Evolutionary conservation across 2,888 invertebrate species (phyloP).

Genomic region (Hofmannophila pseudospretella): DNA sequence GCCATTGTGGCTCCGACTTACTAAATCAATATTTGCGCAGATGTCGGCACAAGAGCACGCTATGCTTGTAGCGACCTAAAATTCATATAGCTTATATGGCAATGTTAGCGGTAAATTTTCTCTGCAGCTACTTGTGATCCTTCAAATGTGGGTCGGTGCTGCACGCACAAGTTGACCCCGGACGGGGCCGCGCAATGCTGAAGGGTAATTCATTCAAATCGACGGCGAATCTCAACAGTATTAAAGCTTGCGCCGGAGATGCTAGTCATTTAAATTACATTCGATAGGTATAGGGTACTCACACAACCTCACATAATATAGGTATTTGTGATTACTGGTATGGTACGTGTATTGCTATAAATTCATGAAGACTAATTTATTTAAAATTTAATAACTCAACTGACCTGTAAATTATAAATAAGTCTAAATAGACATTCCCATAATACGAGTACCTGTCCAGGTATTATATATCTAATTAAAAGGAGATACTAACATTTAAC

Average conservation of each 20-base stretch:
- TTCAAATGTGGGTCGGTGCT: slow-evolving; percentile 73
- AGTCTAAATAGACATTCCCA: too few species aligned
- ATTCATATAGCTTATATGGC: slow-evolving; percentile 77
- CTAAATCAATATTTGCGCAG: slow-evolving; percentile 78
- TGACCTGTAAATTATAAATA: too few species aligned
- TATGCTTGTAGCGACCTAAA: slow-evolving; percentile 75
- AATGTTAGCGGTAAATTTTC: slow-evolving; percentile 77
- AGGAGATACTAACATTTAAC: too few species aligned
- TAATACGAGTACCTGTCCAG: too few species aligned
- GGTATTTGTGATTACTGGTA: too few species aligned
- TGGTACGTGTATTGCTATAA: too few species aligned
- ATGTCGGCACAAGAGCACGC: slow-evolving; percentile 75
- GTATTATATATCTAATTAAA: too few species aligned
- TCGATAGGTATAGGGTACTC: too few species aligned
- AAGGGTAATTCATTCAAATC: slow-evolving; percentile 65
- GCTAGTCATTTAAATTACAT: too few species aligned
- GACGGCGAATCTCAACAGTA: slow-evolving; percentile 15
- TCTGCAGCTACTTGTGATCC: slow-evolving; percentile 75
- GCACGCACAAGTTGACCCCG: slow-evolving; percentile 72
- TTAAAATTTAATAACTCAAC: too few species aligned
- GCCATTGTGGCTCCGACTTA: slow-evolving; percentile 68
- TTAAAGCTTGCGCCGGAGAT: slow-evolving; percentile 15
- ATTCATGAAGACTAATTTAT: too few species aligned
- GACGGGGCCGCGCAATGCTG: slow-evolving; percentile 40
- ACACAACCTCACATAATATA: too few species aligned